Percentiles rank a stretch among this genome's conserved stretches.
phyloP scores from a whole-genome alignment of 2,797 vertebrate species.

The Rhinella marina region DNA sequence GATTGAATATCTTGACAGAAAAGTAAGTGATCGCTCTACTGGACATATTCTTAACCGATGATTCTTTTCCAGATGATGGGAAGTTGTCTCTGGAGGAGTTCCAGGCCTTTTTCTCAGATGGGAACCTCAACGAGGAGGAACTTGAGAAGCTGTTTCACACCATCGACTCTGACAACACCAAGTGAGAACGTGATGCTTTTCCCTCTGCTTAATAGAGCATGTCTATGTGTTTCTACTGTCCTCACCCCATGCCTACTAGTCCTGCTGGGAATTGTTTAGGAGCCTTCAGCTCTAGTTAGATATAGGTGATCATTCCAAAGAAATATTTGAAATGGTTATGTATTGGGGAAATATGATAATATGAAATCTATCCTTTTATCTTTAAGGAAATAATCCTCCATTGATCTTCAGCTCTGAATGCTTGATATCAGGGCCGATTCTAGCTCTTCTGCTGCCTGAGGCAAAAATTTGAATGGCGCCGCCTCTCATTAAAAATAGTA shows the following conservation, averaged over 20 bases:
- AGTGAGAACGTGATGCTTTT: conserved; percentile 76
- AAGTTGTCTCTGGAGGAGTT: conserved; percentile 98
- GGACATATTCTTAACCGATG: conserved; percentile 11
- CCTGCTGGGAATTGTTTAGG: not conserved
- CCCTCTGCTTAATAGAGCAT: conserved; percentile 23
- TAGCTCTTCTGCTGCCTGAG: no score
- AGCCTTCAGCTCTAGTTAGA: not conserved
- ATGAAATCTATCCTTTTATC: not conserved
- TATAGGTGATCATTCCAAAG: not conserved
- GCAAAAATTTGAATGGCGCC: no score
- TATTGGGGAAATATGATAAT: not conserved
- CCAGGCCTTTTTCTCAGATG: conserved; percentile 96
- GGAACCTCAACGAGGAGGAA: conserved; percentile 92
- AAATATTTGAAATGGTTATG: not conserved
- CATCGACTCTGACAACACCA: conserved; percentile 97
- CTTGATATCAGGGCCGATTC: no score
- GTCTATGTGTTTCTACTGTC: not conserved
- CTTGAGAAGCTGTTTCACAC: conserved; percentile 95
- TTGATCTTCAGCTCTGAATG: not conserved
- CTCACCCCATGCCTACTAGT: not conserved
- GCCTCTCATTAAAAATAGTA: no score
- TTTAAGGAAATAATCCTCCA: not conserved
- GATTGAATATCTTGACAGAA: not conserved
- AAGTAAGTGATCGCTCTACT: not conserved
- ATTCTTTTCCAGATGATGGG: conserved; percentile 85